A percentile compares a stretch with the other conserved stretches of the same genome.
phyloP scores from a whole-genome alignment of 2,113 vertebrate genomes.

The Nycticebus coucang region DNA sequence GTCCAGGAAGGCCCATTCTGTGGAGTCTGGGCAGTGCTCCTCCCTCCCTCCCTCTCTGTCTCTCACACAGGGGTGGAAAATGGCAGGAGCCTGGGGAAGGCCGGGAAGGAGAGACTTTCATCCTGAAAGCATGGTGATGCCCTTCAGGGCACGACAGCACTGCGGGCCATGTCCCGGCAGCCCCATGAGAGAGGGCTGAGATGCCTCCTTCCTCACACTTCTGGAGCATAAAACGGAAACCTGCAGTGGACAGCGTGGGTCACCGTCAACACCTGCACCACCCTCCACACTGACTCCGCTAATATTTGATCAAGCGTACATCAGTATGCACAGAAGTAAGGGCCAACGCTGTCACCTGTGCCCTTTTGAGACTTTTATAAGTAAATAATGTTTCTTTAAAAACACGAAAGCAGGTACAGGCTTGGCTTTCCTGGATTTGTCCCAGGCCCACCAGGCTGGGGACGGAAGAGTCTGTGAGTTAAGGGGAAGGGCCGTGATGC shows the following conservation, averaged over 20 bases:
- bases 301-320: slow-evolving; percentile 39
- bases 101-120: neutral
- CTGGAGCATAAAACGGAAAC: slow-evolving; percentile 31
- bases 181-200: neutral
- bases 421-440: slow-evolving; percentile 57
- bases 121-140: neutral
- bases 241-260: slow-evolving; percentile 41
- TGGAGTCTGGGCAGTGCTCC: neutral
- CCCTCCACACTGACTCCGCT: slow-evolving; percentile 20
- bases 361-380: slow-evolving; percentile 61
- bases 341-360: slow-evolving; percentile 19
- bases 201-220: neutral
- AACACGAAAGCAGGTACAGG: slow-evolving; percentile 9
- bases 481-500: slow-evolving; percentile 13
- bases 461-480: slow-evolving; percentile 20
- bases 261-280: neutral
- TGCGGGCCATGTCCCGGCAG: neutral
- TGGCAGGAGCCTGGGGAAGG: too few species aligned
- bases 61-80: neutral
- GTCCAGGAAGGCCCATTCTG: neutral
- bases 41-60: neutral
- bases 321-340: slow-evolving; percentile 46
- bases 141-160: neutral
- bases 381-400: slow-evolving; percentile 69
- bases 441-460: neutral